phyloP scores from a whole-genome alignment of 1,140 invertebrate species.

The Camponotus pennsylvanicus region DNA sequence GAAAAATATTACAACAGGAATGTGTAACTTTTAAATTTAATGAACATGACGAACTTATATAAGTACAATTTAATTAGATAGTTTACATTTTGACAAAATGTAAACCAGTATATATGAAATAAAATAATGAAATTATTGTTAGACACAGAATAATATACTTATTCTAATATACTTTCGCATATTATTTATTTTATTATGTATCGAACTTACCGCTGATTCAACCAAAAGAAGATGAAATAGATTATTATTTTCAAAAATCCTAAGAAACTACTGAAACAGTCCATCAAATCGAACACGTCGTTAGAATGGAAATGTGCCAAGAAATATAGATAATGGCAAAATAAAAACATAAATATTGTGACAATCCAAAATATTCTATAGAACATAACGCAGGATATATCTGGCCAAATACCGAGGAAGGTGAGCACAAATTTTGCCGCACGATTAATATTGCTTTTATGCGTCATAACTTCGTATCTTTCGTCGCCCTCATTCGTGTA shows the following conservation, averaged over 20 bases:
- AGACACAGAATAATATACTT: neutral
- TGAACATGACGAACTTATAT: no score
- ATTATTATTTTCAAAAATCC: neutral
- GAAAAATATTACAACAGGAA: neutral
- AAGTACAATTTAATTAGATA: no score
- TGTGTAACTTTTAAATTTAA: no score
- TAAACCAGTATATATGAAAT: no score
- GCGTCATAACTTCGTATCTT: neutral
- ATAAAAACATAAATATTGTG: neutral
- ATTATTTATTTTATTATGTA: neutral
- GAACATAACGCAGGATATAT: neutral
- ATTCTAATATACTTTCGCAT: neutral
- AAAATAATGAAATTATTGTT: neutral
- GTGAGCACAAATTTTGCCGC: neutral
- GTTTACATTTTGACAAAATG: no score
- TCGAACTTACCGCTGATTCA: neutral
- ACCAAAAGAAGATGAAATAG: neutral
- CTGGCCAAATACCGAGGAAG: neutral
- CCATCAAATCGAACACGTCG: neutral
- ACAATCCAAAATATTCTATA: neutral
- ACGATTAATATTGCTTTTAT: constrained; percentile 9
- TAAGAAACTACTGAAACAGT: constrained; percentile 6
- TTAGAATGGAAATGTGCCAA: neutral
- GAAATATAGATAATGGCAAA: neutral
- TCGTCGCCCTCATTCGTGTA: neutral